Base-by-base conservation (phyloP, 2,888 invertebrate species). In the Luperina nickerlii region DNA sequence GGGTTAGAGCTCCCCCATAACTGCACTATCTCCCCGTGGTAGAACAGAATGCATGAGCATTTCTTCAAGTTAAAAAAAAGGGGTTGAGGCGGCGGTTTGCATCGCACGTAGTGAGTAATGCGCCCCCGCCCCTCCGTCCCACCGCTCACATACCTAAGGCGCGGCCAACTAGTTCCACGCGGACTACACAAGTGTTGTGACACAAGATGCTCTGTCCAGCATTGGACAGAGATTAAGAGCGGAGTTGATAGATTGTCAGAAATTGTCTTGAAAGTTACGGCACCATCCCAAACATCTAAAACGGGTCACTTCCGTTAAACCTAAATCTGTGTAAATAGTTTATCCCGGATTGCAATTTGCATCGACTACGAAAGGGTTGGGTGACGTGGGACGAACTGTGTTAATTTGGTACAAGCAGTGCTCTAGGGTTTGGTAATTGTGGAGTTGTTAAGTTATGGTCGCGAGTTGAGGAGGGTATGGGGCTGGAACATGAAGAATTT, bases 261-360 rank as follows among this genome's bases (percentile, higher is more conserved):
- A 60, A 60, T n/a, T 27, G 60, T 5, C n/a, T 60, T 60, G 0
- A 60, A n/a, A n/a, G 60, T 62, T 15, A 15, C n/a, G 24, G 11
- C 24, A 57, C 24, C 57, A 27, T 27, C 15, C 13, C 27, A 62
- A 62, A 62, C 13, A n/a, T 32, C 18, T 15, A 0, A 54, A n/a
- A 7, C n/a, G 6, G 11, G 32, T 18, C n/a, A 42, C 70, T 76
- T 87, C 84, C 27, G 79, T 76, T 0, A 32, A 13, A 20, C 7
- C 4, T 18, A 65, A 60, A 75, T 88, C 85, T 57, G 48, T 27
- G 87, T 78, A 71, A 66, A 82, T 72, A 86, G 63, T 60, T 79
- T n/a, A 32, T 57, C 27, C 27, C 60, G 48, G 71, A 51, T 78
- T 87, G 81, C 87, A 87, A 88, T 88, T 88, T 85, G 83, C 83